Conservation (phyloP, 2,888 invertebrate genomes). For the Tetramorium bicarinatum region DNA sequence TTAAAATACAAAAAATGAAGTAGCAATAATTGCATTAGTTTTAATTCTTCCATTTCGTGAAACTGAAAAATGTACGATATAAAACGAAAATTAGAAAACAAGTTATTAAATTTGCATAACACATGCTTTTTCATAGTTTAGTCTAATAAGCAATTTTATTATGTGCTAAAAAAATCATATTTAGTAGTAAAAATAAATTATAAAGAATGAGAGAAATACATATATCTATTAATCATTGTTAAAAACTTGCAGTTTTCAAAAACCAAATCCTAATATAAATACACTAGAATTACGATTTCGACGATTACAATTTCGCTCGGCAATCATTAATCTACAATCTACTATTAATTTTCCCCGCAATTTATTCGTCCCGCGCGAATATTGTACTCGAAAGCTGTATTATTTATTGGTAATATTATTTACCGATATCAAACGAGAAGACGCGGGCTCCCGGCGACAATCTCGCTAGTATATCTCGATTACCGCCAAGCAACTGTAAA, state of each 20-base stretch:
- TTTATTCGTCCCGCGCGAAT: conserved; percentile 8
- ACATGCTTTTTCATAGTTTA: background rate
- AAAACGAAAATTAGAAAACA: background rate
- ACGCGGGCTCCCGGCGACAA: conserved; percentile 34
- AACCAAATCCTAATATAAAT: background rate
- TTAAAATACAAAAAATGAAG: background rate
- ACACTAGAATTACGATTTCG: background rate
- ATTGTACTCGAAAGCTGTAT: background rate
- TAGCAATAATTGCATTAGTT: background rate
- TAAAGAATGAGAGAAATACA: background rate
- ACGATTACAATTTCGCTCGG: background rate
- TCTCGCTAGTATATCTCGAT: conserved; percentile 55
- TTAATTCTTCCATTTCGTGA: background rate
- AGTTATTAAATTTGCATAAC: background rate
- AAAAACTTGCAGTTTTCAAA: background rate
- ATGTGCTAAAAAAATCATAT: background rate
- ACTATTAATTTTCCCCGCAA: conserved; percentile 13
- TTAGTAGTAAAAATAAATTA: background rate
- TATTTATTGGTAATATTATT: conserved; percentile 37
- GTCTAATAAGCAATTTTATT: background rate
- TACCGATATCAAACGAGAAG: conserved; percentile 24
- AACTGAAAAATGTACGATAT: background rate
- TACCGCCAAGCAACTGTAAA: conserved; percentile 63
- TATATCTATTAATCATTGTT: background rate
- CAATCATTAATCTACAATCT: conserved; percentile 14